Conservation (phyloP, 2,888 invertebrate species). For the Brachypalpus laphriformis region DNA sequence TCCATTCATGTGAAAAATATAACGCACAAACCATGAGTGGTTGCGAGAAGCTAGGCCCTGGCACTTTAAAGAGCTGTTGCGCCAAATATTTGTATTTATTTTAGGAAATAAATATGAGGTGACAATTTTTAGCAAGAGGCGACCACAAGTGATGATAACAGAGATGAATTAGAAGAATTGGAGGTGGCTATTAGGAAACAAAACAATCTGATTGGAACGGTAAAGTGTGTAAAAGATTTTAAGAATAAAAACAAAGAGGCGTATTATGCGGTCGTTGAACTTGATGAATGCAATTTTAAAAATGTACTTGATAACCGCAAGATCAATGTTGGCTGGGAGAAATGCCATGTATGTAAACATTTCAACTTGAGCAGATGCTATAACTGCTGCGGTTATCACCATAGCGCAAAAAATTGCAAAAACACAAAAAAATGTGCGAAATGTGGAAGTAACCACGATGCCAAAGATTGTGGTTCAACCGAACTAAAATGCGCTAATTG, state of each 20-base stretch:
- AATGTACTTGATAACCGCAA: neutral
- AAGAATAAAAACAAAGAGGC: slow-evolving; percentile 6
- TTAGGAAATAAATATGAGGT: too few species aligned
- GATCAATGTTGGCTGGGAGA: neutral
- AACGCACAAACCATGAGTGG: too few species aligned
- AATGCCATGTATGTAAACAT: neutral
- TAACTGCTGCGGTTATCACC: neutral
- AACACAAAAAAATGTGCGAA: neutral
- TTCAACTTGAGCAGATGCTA: neutral
- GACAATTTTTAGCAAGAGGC: too few species aligned
- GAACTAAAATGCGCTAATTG: neutral
- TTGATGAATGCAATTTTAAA: neutral
- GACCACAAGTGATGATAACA: too few species aligned
- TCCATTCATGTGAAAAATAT: too few species aligned
- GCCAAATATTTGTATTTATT: too few species aligned
- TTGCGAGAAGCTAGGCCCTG: too few species aligned
- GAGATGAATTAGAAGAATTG: neutral
- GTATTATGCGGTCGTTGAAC: slow-evolving; percentile 1
- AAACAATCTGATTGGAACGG: slow-evolving; percentile 1
- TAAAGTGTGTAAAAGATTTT: slow-evolving; percentile 20
- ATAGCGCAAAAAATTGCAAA: neutral
- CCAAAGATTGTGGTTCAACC: neutral
- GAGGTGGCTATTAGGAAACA: neutral
- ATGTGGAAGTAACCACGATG: neutral
- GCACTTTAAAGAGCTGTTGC: too few species aligned